Evolutionary conservation across 2,797 vertebrate genomes (phyloP), one percentile per base, ranked within the genome.

Genomic region (Phoeniculus purpureus): DNA sequence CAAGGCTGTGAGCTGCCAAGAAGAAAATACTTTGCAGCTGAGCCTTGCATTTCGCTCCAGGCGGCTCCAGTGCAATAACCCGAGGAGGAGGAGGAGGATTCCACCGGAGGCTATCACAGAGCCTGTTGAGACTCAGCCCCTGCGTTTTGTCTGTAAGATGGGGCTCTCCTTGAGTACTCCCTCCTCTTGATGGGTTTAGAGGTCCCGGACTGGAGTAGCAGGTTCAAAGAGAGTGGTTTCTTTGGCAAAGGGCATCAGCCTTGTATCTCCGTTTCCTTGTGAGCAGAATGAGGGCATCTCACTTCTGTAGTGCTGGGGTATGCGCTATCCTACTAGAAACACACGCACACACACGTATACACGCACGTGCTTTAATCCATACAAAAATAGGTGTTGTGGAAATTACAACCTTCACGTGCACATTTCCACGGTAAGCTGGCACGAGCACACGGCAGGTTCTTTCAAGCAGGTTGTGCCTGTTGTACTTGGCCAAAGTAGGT

Each of bases 21-120:
- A 92, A 55, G 85, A 95, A 94, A 96, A 97, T 94, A 94, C 80
- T 96, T 96, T 89, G 81, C 94, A 96, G 93, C 95, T 96, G 95
- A 96, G 91, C 25, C 1, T 10, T 76, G 66, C 2, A 1, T 93
- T 94, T 85, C 1, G 0, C 84, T 87, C 19, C 4, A 62, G 95
- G 85, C 73, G 20, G 51, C 79, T 96, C 68, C 50, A 72, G 89
- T 58, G 34, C 32, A 94, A 34, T 23, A 88, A 89, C 73, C 66
- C 50, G 29, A 81, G 48, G 80, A 89, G 73, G 37, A 89, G 73
- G 37, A 9, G 37, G 72, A 92, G 45, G 75, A 60, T 89, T 91
- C 89, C 90, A 74, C 15, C 0, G 1, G 37, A 5, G 10, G 55
- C 40, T 71, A 88, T 55, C 72, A 31, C 10, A 2, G 43, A 52